A percentile compares a stretch with the other conserved stretches of the same genome.
These are phyloP conservation scores for Blera fallax DNA, from an alignment of 2,888 invertebrate species.

Conservation along the genomic window DNA sequence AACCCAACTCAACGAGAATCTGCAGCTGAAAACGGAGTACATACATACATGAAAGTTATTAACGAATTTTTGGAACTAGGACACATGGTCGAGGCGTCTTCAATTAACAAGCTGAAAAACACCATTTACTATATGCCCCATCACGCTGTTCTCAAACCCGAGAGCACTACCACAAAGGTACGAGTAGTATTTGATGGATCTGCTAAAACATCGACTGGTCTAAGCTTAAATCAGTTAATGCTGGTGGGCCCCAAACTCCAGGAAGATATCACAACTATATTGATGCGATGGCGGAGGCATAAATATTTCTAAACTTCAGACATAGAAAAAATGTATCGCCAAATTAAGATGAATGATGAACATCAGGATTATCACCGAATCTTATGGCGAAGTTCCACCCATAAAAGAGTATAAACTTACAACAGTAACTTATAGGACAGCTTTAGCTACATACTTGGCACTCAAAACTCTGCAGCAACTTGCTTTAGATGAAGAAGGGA, in stretches of 20 bases:
- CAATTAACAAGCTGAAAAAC: neutral
- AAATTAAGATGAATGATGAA: too few relatives aligned
- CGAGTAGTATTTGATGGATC: too few relatives aligned
- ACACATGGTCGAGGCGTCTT: neutral
- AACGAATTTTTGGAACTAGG: neutral
- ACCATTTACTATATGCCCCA: neutral
- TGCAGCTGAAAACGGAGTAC: neutral
- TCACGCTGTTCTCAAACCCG: too few relatives aligned
- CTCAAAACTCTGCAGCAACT: conserved; percentile 35
- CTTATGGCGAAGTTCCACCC: too few relatives aligned
- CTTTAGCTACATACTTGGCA: conserved; percentile 27
- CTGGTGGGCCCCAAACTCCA: conserved; percentile 9
- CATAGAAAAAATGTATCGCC: too few relatives aligned
- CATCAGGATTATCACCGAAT: too few relatives aligned
- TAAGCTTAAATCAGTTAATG: conserved; percentile 4
- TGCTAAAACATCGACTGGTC: neutral
- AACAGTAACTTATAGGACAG: conserved; percentile 28
- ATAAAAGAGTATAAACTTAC: conserved; percentile 27
- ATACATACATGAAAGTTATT: neutral
- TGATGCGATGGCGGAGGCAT: conserved; percentile 21
- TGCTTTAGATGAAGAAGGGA: neutral
- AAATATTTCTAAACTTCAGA: neutral
- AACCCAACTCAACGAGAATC: neutral
- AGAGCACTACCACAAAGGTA: too few relatives aligned
- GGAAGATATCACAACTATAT: conserved; percentile 13